Base-by-base conservation (phyloP, 2,113 vertebrate genomes). In the Rhodinocichla rosea region DNA sequence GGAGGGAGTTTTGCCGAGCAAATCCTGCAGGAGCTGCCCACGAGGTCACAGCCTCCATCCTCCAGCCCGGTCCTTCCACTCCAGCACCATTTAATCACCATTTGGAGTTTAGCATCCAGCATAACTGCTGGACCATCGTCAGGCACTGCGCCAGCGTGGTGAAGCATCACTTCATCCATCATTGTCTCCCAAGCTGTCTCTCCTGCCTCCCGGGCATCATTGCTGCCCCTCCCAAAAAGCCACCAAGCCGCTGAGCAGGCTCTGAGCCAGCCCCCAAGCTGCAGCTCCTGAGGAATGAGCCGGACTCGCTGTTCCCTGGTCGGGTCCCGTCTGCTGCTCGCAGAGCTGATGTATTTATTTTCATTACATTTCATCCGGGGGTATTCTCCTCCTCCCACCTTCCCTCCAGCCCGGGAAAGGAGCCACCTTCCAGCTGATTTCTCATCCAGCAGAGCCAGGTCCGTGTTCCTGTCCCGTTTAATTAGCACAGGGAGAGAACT, bases 341-440 rank as follows among this genome's bases (percentile, higher is more conserved):
- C 64, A 37, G 62, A 62, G 67, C 70, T 17, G 63, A 89, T 59
- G 24, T 14, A 96, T 97, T 95, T 95, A 78, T 97, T 96, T 95
- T 96, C 92, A 96, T 97, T 96, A 95, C 3, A 49, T 68, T 84
- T 78, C 83, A 90, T 84, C 71, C 93, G 33, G 39, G 71, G 82
- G 32, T 80, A 4, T 28, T 89, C 52, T 83, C 65, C 53, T 65
- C 79, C 82, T 76, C 79, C 92, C 15, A 13, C 53, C 70, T 55
- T 7, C n/a, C 35, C 50, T 18, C 18, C 77, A 24, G 76, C 7
- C 80, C 3, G 5, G 94, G 78, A 87, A 89, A 77, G 78, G 70
- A 91, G 84, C 94, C 90, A 69, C 94, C 67, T 95, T 96, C 95
- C 87, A 95, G 78, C 8, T 95, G 95, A 95, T 92, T 96, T 92